Conservation (phyloP, 64 coral and sea anemone genomes). For the Montipora sp. region DNA sequence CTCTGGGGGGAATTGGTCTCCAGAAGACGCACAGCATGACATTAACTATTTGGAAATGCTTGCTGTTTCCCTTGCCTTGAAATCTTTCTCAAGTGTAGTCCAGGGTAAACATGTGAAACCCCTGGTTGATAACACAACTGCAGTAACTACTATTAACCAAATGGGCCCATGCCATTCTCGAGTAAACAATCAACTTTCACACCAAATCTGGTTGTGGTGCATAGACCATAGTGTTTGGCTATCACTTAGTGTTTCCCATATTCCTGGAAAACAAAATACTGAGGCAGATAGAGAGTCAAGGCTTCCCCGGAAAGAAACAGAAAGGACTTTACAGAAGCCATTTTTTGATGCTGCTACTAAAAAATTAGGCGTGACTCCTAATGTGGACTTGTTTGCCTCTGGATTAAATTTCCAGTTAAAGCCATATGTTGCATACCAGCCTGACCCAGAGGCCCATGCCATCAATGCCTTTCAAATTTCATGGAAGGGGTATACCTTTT, state of each 20-base stretch:
- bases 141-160: constrained; percentile 9
- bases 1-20: constrained; percentile 53
- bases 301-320: background rate
- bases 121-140: constrained; percentile 25
- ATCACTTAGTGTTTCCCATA: background rate
- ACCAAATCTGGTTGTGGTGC: constrained; percentile 1
- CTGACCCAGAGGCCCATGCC: no score
- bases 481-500: no score
- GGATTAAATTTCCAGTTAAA: background rate
- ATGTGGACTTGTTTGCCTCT: background rate
- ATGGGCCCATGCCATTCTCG: constrained; percentile 11
- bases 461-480: no score
- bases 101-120: constrained; percentile 17
- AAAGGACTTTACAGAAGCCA: background rate
- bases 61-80: constrained; percentile 20
- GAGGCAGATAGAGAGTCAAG: background rate
- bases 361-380: no score
- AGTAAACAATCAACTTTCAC: background rate
- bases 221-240: background rate
- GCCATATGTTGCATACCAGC: background rate
- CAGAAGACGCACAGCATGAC: constrained; percentile 33
- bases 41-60: constrained; percentile 55
- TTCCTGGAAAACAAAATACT: background rate
- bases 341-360: no score
- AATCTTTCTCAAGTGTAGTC: background rate